Evolutionary conservation across 1,140 invertebrate species (phyloP), one percentile per base, ranked within the genome.

Genomic region (Leptinotarsa undecemlineata): DNA sequence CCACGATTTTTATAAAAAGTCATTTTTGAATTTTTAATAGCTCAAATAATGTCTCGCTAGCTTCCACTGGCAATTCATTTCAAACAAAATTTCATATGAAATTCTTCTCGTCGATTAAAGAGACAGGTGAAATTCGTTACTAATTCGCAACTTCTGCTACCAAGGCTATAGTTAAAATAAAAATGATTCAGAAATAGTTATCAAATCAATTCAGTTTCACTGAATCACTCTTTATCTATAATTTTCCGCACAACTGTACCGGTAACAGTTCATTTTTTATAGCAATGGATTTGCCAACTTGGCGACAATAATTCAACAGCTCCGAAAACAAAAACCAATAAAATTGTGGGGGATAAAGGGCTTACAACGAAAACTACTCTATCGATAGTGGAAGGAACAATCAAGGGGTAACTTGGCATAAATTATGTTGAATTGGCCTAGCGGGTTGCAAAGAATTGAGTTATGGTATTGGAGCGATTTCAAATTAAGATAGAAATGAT

Each of bases 341-440:
- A 68, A 68, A 68, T 33, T 68, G 67, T 33, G 47, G 67, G 67
- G 26, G 67, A 48, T 42, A 19, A 68, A 48, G 67, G 67, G 67
- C 42, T 48, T 68, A 68, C 67, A 68, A 68, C 67, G 67, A 68
- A 68, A 68, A 68, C 67, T 68, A 68, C 67, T 68, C 33, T 47
- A 33, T 48, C 67, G 67, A 68, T 68, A 68, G 67, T 42, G 26
- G 42, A 19, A 68, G 42, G 20, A 68, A 48, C 67, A 68, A 68
- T 68, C 67, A 68, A 68, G 67, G 67, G 67, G 67, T 68, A 68
- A 48, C 14, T 68, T 48, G 42, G 67, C 23, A 68, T 68, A 68
- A 68, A 68, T 68, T 68, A 68, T 57, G 15, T 57, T 57, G 51
- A 57, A 57, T 57, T 57, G 33, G 51, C 51, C 51, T 57, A 57